A percentile compares a stretch with the other conserved stretches of the same genome.
Conservation (phyloP, 2,888 invertebrate species). For the Troilus luridus region DNA sequence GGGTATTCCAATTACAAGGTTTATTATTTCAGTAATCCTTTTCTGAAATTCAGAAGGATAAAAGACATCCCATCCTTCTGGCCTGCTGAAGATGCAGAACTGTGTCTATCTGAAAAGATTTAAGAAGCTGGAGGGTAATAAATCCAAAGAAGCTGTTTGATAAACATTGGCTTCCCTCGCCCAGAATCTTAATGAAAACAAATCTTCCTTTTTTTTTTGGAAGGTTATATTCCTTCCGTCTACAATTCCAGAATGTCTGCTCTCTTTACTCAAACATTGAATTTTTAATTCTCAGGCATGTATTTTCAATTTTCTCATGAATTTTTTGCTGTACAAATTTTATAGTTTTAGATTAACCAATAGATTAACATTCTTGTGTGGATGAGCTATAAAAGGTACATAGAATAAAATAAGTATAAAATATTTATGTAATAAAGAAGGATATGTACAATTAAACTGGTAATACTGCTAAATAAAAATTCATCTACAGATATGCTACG, state of each 20-base stretch:
- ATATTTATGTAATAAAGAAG: too few species aligned
- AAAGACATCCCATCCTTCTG: neutral
- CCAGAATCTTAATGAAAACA: neutral
- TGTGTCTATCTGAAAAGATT: slow-evolving; percentile 10
- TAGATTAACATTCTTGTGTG: too few species aligned
- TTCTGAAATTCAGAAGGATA: too few species aligned
- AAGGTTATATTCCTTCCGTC: neutral
- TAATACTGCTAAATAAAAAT: too few species aligned
- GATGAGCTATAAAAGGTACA: too few species aligned
- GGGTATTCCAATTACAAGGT: too few species aligned
- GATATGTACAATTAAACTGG: too few species aligned
- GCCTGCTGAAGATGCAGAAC: neutral
- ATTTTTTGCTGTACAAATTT: too few species aligned
- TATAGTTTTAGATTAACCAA: too few species aligned
- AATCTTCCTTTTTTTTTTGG: neutral
- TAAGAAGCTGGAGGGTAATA: slow-evolving; percentile 11
- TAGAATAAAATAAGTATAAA: too few species aligned
- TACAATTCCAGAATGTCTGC: neutral
- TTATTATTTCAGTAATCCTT: too few species aligned
- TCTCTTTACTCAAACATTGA: neutral
- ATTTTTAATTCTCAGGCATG: neutral
- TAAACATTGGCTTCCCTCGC: slow-evolving; percentile 24
- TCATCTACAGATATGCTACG: too few species aligned
- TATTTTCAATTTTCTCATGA: neutral
- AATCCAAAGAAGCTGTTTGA: slow-evolving; percentile 39